Evolutionary conservation across 2,888 invertebrate genomes (phyloP), one percentile per base, ranked within the genome.

Genomic region (Neocrepidodera transversa): DNA sequence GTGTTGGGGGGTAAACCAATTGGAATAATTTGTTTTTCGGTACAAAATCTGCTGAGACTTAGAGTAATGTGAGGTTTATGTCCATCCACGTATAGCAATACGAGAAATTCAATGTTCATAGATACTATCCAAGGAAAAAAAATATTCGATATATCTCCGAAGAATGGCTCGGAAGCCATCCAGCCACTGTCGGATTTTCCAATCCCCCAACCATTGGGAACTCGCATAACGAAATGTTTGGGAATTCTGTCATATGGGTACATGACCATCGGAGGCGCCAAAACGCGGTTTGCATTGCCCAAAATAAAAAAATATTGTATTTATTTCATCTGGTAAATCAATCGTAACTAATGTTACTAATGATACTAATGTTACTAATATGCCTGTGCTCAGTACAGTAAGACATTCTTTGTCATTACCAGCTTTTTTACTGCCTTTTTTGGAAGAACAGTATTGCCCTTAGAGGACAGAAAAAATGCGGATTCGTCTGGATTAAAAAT

Each of bases 161-260:
- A 55, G 35, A 48, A 55, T 13, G 36, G 23, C 17, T 48, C 55
- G 2, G 47, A 47, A 16, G 55, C 48, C 48, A 49, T 55, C 55
- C 47, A 55, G 8, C 48, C 55, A 28, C 36, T 47, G 6, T 32
- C 36, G 5, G 54, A 54, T 47, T 47, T 54, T 11, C 47, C 54
- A 14, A 54, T 47, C n/a, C 47, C 45, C 47, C 47, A 55, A 26
- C 28, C 17, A 16, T 36, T 36, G 26, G 47, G 47, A 2, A 53
- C 53, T 17, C 30, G 32, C n/a, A 7, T 2, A n/a, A 30, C n/a
- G 2, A 30, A 6, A 2, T 5, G 7, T n/a, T n/a, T 30, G 10
- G 30, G 30, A 6, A 30, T 30, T n/a, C 30, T 5, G 2, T n/a
- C n/a, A n/a, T 30, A 30, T 2, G 7, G 2, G 13, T 8, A 13